Evolutionary conservation across 2,797 vertebrate species (phyloP).

Genomic region (Cossypha polioptera): DNA sequence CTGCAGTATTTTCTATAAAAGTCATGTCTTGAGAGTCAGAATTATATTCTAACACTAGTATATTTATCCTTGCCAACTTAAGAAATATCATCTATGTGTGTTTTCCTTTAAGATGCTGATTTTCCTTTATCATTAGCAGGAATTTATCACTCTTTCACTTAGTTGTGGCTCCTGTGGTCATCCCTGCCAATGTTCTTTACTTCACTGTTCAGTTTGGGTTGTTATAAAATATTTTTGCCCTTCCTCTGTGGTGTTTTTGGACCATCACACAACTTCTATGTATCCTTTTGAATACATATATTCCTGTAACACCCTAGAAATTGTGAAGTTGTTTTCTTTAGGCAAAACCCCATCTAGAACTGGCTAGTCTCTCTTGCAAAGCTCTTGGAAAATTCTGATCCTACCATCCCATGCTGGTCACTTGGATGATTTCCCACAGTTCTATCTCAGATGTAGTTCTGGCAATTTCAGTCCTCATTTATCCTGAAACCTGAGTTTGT

Average conservation of each 20-base stretch:
- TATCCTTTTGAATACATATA: not conserved
- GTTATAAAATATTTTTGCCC: not conserved
- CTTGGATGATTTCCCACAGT: not conserved
- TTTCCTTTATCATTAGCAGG: conserved; percentile 4
- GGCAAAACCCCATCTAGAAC: not conserved
- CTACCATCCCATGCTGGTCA: not conserved
- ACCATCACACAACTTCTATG: not conserved
- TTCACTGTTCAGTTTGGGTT: not conserved
- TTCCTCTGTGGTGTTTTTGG: not conserved
- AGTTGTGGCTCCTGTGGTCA: not conserved
- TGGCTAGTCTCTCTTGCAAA: not conserved
- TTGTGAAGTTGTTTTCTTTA: not conserved
- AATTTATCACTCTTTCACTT: not conserved
- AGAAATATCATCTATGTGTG: not conserved
- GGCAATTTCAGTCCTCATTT: not conserved
- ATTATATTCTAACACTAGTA: not conserved
- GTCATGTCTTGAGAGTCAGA: not conserved
- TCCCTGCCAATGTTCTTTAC: not conserved
- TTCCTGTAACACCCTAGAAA: not conserved
- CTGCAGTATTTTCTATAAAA: not conserved
- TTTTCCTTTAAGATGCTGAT: not conserved
- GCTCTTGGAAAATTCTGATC: not conserved
- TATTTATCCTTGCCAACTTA: not conserved
- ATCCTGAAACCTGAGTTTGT: not conserved
- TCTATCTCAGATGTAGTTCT: not conserved